Base-by-base conservation (phyloP, 1,140 invertebrate species). In the Watersipora subatra region DNA sequence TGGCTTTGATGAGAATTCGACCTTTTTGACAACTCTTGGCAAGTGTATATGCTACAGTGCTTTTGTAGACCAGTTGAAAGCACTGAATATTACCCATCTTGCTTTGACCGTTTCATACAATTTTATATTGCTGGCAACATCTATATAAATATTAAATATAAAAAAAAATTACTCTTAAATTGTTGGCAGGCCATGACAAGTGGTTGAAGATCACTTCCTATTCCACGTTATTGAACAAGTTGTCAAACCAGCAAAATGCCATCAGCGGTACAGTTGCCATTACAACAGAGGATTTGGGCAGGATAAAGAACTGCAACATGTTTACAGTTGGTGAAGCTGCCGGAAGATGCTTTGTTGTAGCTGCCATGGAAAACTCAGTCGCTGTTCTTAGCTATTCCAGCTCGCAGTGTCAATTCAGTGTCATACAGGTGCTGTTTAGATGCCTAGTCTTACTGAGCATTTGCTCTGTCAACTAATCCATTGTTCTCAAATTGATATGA, bases 191-290 rank as follows among this genome's bases (percentile, higher is more conserved):
- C 22, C 27, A 24, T 12, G 22, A 59, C 7, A 24, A 22, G 17
- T 59, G 58, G 58, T 22, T 59, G 58, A 12, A 17, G 7, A 12
- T 28, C 7, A 59, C 27, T 25, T 24, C 22, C 58, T 59, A 25
- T 22, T 25, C 22, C 58, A 28, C 27, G 22, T 22, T 59, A 22
- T 12, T 7, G 22, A 22, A 7, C 58, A 46, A 46, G n/a, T 12
- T 46, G 34, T 46, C 7, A 7, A 46, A n/a, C 58, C 7, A 22
- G 7, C 58, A 59, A 22, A 28, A 25, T 22, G 22, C 58, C 58
- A 59, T 59, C 58, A 59, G 22, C 58, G 58, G 58, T 59, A 22
- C 22, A 59, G 58, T 59, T 17, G 22, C 22, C 17, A 28, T 59
- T 12, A 22, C 22, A 17, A 22, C 58, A 12, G 22, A 59, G 7